A percentile compares a stretch with the other conserved stretches of the same genome.
phyloP scores from a whole-genome alignment of 2,113 vertebrate genomes.

The Mesitornis unicolor region DNA sequence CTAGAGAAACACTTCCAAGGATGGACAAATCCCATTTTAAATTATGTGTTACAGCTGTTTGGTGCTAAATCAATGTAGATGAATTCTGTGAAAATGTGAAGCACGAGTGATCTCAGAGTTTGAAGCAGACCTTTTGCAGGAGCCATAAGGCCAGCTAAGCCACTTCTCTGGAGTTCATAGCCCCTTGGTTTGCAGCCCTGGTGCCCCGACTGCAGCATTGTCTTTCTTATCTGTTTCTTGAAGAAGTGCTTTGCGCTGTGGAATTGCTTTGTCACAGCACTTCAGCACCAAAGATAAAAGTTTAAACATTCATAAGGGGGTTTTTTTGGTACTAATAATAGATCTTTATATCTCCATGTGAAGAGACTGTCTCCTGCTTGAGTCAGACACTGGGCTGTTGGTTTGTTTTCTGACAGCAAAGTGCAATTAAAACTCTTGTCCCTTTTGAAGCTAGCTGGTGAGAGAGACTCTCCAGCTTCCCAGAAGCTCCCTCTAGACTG shows the following conservation, averaged over 20 bases:
- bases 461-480: background rate
- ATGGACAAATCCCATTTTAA: background rate
- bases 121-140: background rate
- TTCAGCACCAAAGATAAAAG: background rate
- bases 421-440: slow-evolving; percentile 16
- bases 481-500: background rate
- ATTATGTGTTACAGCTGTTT: background rate
- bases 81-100: background rate
- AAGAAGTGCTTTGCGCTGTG: background rate
- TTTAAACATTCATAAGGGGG: background rate
- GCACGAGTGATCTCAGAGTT: background rate
- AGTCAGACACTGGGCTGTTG: background rate
- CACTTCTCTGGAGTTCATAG: background rate
- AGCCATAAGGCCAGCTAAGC: background rate
- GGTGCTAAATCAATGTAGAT: background rate
- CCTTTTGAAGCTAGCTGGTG: slow-evolving; percentile 24
- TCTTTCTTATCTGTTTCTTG: background rate
- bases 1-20: background rate
- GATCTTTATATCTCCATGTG: background rate
- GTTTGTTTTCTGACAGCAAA: slow-evolving; percentile 37
- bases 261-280: background rate
- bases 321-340: background rate
- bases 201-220: rapidly evolving
- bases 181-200: rapidly evolving
- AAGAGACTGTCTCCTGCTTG: background rate